Base-by-base conservation (phyloP, 92 coral and sea anemone species). In the Parazoanthus atlanticus region DNA sequence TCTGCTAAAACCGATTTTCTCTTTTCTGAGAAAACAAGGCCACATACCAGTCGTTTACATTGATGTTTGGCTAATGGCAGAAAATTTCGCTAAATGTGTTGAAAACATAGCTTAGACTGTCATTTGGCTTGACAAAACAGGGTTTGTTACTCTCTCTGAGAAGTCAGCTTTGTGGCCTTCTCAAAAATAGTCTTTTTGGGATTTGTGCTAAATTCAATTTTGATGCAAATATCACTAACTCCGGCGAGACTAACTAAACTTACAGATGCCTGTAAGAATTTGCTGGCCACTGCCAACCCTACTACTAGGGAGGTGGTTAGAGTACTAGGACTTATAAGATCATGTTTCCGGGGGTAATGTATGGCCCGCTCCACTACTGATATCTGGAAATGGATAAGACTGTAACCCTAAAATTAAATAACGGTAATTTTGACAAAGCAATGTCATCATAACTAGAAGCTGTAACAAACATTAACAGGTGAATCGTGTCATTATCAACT, bases 161-260 rank as follows among this genome's bases (percentile, higher is more conserved):
- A 84, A 90, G 70, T 90, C 86, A 9, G 52, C 73, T 3, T 80
- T 90, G 8, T 16, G 52, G 9, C 89, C 89, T 64, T 85, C 47
- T 29, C 92, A 89, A 38, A 84, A 85, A 58, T 84, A 74, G 82
- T 84, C 41, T n/a, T n/a, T 75, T 81, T 90, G 54, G 85, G 90
- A 36, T 90, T 90, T 32, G 56, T 80, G 28, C 58, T 88, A 8
- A 91, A 91, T 38, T 91, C 91, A 33, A 46, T 65, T n/a, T 65
- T 70, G 73, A 91, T 91, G 93, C 88, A 89, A 67, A 80, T 80
- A 29, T 65, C 54, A 52, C 86, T 84, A 15, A 89, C 86, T 8
- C 65, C 86, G n/a, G 41, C 85, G 69, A 73, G 78, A 80, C 36
- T 82, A 58, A 16, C 31, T 3, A 36, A 86, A 73, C 38, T 54